Base-by-base conservation (phyloP, 2,888 invertebrate species). In the Peribatodes rhomboidaria region DNA sequence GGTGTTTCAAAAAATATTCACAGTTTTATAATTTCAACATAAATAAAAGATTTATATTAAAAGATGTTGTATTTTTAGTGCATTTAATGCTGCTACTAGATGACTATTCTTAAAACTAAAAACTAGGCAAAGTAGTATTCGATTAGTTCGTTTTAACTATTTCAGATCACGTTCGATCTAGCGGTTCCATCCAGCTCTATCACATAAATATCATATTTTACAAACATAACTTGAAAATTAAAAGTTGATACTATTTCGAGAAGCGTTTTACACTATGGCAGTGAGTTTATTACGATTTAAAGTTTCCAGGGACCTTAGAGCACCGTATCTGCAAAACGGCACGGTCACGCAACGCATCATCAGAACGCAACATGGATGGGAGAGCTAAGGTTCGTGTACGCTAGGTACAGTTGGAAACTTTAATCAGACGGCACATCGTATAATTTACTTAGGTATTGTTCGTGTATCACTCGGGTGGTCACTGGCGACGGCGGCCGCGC, bases 401-500 rank as follows among this genome's bases (percentile, higher is more conserved):
- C n/a, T n/a, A n/a, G n/a, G 46, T 46, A 22, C 46, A 1, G 22
- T 22, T 46, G 16, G 20, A 22, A 46, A 46, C 44, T 46, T 20
- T 10, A 13, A 46, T 46, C 22, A 46, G 27, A 44, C 22, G 20
- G 44, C 35, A 44, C 53, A n/a, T 52, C 59, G 52, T 35, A 31
- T 35, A 27, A 52, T 22, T 46, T 37, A 53, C 35, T 52, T 59
- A 20, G 42, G 31, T 49, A 58, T 33, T 33, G 50, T 39, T 54
- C 31, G 31, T 16, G 18, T 44, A 37, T 46, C 46, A 41, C 41
- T 41, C 13, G 16, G 1, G 50, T 41, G 47, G 1, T 33, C 44
- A 37, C 37, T 46, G 61, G 39, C 53, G 79, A 52, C 83, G 86
- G 62, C 86, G 79, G 18, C 85, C 86, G 33, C 88, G 83, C 18